Conservation (phyloP, 2,113 vertebrate genomes). For the Phaethon lepturus region DNA sequence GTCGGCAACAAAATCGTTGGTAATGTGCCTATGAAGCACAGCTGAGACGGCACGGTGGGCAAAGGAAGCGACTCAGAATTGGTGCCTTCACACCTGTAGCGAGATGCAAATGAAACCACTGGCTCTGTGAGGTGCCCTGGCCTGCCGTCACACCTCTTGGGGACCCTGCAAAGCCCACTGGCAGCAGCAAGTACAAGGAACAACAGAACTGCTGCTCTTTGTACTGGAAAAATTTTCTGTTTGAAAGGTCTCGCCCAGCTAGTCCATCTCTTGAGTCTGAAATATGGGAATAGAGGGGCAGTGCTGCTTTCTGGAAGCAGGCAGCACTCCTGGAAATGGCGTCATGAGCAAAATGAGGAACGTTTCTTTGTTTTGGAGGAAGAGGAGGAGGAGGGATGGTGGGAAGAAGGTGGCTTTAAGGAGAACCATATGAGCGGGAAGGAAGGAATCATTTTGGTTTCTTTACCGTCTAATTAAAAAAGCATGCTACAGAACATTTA, state of each 20-base stretch:
- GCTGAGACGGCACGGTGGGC: neutral
- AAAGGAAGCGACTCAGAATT: neutral
- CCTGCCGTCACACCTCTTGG: neutral
- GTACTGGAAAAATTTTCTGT: neutral
- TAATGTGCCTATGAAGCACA: neutral
- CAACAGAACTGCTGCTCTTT: neutral
- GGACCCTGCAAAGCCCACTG: neutral
- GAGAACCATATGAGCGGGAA: neutral
- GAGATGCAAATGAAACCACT: neutral
- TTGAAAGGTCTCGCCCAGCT: neutral
- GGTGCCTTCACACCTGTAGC: rapidly evolving
- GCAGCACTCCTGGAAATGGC: neutral
- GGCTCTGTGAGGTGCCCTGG: neutral
- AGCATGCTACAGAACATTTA: neutral
- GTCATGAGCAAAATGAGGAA: rapidly evolving
- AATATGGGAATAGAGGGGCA: neutral
- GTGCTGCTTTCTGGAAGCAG: neutral
- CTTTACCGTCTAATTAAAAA: neutral
- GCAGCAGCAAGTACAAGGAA: neutral
- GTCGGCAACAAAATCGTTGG: neutral
- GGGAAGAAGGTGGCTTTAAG: neutral
- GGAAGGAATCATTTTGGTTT: neutral
- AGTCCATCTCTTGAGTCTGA: neutral
- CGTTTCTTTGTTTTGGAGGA: neutral
- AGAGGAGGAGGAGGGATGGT: neutral